phyloP scores from a whole-genome alignment of 2,888 invertebrate species.

The Gastrophysa polygoni region DNA sequence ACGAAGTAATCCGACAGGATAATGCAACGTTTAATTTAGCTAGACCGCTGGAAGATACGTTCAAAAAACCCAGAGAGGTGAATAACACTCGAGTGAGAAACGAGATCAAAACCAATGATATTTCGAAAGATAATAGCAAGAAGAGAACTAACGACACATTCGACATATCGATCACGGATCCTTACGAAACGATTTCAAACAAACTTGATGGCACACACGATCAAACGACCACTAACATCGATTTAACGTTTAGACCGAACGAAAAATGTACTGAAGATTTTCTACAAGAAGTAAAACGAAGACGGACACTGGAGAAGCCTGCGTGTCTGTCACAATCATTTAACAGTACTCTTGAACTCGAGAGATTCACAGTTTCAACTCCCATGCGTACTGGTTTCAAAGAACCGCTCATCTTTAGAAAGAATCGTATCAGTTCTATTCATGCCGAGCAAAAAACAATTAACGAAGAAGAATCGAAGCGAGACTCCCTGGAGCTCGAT shows the following conservation, averaged over 20 bases:
- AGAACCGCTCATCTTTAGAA: slow-evolving; percentile 26
- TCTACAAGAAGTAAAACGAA: slow-evolving; percentile 37
- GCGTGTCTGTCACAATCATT: slow-evolving; percentile 29
- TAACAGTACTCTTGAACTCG: slow-evolving; percentile 20
- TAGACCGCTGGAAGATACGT: neutral
- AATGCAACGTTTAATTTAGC: neutral
- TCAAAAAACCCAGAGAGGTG: neutral
- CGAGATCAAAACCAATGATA: slow-evolving; percentile 10
- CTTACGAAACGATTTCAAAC: slow-evolving; percentile 19
- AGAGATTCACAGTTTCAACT: slow-evolving; percentile 33
- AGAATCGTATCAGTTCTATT: slow-evolving; percentile 25
- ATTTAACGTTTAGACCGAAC: neutral
- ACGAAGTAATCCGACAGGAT: slow-evolving; percentile 3
- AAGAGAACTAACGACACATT: slow-evolving; percentile 30
- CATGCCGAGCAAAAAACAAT: slow-evolving; percentile 18
- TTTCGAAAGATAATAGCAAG: slow-evolving; percentile 19
- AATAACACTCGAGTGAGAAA: neutral
- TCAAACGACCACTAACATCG: neutral
- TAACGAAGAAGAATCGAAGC: slow-evolving; percentile 59
- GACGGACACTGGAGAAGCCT: no score
- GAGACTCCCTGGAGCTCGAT: slow-evolving; percentile 80
- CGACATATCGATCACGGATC: neutral
- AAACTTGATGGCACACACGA: slow-evolving; percentile 25
- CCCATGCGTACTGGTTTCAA: slow-evolving; percentile 32
- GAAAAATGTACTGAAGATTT: slow-evolving; percentile 33